phyloP scores from a whole-genome alignment of 2,888 invertebrate species.

The Dugesia japonica region DNA sequence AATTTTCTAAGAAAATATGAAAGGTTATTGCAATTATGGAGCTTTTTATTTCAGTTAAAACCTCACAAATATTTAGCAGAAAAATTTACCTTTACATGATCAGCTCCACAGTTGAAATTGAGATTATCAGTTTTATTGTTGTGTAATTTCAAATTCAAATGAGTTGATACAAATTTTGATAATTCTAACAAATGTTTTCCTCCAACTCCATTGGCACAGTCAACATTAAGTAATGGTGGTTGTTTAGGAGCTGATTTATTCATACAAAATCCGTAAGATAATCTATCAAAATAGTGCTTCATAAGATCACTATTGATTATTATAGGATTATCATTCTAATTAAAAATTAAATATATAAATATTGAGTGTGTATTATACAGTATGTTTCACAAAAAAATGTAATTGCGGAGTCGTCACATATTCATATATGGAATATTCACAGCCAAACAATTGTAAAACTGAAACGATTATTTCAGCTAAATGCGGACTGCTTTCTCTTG shows the following conservation, averaged over 20 bases:
- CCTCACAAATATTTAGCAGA: too few relatives aligned
- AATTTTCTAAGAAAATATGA: too few relatives aligned
- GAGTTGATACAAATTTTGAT: not conserved
- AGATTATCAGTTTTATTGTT: not conserved
- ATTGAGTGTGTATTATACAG: not conserved
- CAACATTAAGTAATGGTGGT: constrained; percentile 44
- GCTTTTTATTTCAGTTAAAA: too few relatives aligned
- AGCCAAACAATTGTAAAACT: not conserved
- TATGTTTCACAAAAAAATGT: constrained; percentile 64
- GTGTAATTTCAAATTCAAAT: not conserved
- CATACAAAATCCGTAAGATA: not conserved
- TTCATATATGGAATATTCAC: not conserved
- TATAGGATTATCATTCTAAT: not conserved
- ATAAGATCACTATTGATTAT: not conserved
- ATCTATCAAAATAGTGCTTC: not conserved
- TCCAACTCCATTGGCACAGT: constrained; percentile 94
- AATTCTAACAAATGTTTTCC: constrained; percentile 48
- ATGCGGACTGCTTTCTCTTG: not conserved
- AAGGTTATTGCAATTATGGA: too few relatives aligned
- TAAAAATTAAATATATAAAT: not conserved
- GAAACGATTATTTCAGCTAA: not conserved
- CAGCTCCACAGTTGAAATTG: constrained; percentile 84
- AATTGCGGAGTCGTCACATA: constrained; percentile 81
- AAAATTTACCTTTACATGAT: constrained; percentile 68
- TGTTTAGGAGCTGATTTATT: not conserved